A percentile compares a stretch with the other conserved stretches of the same genome.
Conservation (phyloP, 2,797 vertebrate species). For the Gymnoscopelus braueri region DNA sequence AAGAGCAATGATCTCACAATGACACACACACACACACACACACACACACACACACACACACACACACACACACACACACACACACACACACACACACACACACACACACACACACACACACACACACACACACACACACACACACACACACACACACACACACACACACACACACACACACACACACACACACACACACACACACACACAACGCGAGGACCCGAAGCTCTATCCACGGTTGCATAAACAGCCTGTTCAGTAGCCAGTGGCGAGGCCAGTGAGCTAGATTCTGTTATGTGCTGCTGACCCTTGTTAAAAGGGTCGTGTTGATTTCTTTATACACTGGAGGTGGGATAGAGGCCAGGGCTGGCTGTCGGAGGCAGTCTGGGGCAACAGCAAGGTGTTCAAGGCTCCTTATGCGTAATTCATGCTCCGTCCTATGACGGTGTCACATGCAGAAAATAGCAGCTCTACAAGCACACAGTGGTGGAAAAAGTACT, state of each 20-base stretch:
- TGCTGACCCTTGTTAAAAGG: conserved; percentile 20
- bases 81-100: conserved; percentile 14
- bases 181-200: conserved; percentile 7
- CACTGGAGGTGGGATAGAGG: conserved; percentile 3
- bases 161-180: conserved; percentile 6
- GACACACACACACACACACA: not conserved
- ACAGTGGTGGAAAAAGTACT: no score
- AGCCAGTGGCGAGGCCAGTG: conserved; percentile 15
- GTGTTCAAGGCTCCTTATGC: conserved; percentile 3
- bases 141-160: conserved; percentile 5
- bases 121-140: conserved; percentile 11
- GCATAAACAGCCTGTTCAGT: conserved; percentile 25
- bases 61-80: not conserved
- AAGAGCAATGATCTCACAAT: conserved; percentile 34
- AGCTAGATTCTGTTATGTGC: not conserved
- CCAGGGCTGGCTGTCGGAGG: conserved; percentile 4
- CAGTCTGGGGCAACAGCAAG: conserved; percentile 5
- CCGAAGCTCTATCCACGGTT: conserved; percentile 2
- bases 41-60: no score
- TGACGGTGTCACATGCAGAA: no score
- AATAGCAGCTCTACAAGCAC: no score
- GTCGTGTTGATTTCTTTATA: conserved; percentile 19
- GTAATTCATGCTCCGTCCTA: no score
- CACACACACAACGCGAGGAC: not conserved
- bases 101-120: not conserved